These are phyloP conservation scores for Tauraco erythrolophus DNA, from an alignment of 2,113 vertebrate genomes.

Conservation along the genomic window DNA sequence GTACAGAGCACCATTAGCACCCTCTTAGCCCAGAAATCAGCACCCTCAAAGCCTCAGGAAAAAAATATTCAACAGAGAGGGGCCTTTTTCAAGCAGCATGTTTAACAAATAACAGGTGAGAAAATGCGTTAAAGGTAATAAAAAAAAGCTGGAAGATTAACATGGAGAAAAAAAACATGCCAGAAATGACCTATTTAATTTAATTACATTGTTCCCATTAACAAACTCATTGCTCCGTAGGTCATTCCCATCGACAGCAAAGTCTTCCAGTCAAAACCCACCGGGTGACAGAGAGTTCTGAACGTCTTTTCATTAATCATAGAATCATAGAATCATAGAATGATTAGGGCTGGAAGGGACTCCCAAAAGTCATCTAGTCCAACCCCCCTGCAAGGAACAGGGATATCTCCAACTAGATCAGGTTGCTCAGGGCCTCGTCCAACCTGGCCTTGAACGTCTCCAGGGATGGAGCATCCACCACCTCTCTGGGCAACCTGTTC, in stretches of 20 bases:
- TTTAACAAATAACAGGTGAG: neutral
- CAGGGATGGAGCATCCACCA: too few relatives aligned
- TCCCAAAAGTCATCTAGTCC: too few relatives aligned
- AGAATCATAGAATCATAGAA: too few relatives aligned
- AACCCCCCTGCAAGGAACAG: too few relatives aligned
- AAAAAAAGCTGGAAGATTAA: too few relatives aligned
- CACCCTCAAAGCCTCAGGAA: neutral
- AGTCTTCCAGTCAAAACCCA: neutral
- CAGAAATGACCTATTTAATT: neutral
- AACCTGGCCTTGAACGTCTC: too few relatives aligned
- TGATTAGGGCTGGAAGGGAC: too few relatives aligned
- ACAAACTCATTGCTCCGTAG: neutral
- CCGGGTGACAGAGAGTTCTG: accelerated
- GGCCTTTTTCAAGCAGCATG: accelerated
- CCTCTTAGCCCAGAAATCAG: neutral
- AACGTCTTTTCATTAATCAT: accelerated
- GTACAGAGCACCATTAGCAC: neutral
- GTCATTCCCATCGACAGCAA: accelerated
- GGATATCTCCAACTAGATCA: too few relatives aligned
- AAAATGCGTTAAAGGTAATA: neutral
- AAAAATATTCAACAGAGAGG: neutral
- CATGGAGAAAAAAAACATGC: neutral
- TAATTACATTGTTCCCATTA: neutral
- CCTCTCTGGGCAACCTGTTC: too few relatives aligned
- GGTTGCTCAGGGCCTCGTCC: too few relatives aligned